Evolutionary conservation across 2,797 vertebrate species (phyloP), one percentile per base, ranked within the genome.

Genomic region (Denticeps clupeoides): DNA sequence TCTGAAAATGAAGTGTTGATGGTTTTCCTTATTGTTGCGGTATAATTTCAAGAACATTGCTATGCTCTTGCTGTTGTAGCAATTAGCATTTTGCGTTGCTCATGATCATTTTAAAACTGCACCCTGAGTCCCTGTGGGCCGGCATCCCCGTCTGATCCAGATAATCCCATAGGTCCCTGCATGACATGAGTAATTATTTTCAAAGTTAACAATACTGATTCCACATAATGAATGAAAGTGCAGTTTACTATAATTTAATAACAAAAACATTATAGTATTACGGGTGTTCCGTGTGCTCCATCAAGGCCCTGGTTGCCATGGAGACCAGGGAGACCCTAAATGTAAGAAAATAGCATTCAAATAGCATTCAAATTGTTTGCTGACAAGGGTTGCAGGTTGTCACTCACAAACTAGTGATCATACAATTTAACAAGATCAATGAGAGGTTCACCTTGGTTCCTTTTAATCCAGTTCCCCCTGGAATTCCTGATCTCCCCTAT

Each of bases 391-490:
- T 23, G 24, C 4, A 28, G 7, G 32, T 40, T 41, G 8, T 21
- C 11, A 49, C 7, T 42, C n/a, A n/a, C n/a, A n/a, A n/a, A n/a
- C n/a, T n/a, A n/a, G n/a, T n/a, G n/a, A n/a, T n/a, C n/a, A n/a
- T n/a, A n/a, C n/a, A n/a, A n/a, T n/a, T n/a, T n/a, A n/a, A n/a
- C n/a, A n/a, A n/a, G n/a, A n/a, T n/a, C n/a, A n/a, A n/a, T n/a
- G n/a, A n/a, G 9, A 16, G 15, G 19, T 7, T 45, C 49, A 85
- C 84, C 83, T 81, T 83, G 7, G 53, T 22, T n/a, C 82, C 82
- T 74, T 81, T 82, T 24, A 55, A 37, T 65, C 82, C 83, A 43
- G 15, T 33, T 40, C 24, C 45, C 27, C 78, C 81, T 4, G 51
- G 59, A 24, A 63, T 9, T 41, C 80, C 83, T 58, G 19, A 3